These are phyloP conservation scores for Phoxinus phoxinus DNA, from an alignment of 2,113 vertebrate species.

Conservation along the genomic window DNA sequence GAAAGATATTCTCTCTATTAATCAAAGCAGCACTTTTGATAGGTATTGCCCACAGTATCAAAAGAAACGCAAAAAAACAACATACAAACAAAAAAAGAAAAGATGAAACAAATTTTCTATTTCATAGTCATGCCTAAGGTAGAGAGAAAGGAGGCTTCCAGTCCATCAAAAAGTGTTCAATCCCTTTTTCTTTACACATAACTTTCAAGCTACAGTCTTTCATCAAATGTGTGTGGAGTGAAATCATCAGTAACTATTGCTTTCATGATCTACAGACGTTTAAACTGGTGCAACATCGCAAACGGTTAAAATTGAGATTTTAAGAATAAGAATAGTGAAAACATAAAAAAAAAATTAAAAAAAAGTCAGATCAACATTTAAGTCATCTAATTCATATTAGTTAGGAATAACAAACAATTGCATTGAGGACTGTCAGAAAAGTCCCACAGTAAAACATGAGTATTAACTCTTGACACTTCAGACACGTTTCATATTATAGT, in stretches of 20 bases:
- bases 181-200: slow-evolving; percentile 43
- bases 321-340: not conserved
- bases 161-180: slow-evolving; percentile 20
- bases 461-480: not conserved
- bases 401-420: not conserved
- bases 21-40: slow-evolving; percentile 70
- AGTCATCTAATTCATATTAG: not conserved
- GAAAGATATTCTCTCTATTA: slow-evolving; percentile 52
- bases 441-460: slow-evolving; percentile 56
- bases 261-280: slow-evolving; percentile 2
- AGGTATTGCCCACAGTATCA: slow-evolving; percentile 78
- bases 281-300: slow-evolving; percentile 35
- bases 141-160: slow-evolving; percentile 18
- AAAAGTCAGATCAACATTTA: slow-evolving; percentile 11
- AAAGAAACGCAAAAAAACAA: not conserved
- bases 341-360: not conserved
- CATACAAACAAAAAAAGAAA: too few species aligned
- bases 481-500: not conserved
- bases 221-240: not conserved
- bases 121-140: not conserved
- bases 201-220: slow-evolving; percentile 29
- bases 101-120: not conserved
- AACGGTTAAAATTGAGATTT: slow-evolving; percentile 10
- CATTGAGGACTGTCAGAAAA: slow-evolving; percentile 17
- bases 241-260: slow-evolving; percentile 34